Evolutionary conservation across 2,113 vertebrate species (phyloP).

Genomic region (Crypturellus undulatus): DNA sequence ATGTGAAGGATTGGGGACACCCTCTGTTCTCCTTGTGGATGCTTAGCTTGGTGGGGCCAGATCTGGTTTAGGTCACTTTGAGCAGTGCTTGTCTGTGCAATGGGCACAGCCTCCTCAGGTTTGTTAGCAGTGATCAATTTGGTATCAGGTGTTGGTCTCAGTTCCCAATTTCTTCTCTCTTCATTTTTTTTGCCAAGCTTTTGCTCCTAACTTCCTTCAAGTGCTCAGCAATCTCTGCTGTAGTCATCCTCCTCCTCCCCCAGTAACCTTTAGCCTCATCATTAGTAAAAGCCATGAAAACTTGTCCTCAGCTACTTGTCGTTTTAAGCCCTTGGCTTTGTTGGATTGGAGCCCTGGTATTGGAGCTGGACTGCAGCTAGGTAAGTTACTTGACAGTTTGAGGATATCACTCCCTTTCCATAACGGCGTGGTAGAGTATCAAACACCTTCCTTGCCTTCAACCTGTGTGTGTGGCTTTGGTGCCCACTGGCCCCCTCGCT

Average conservation of each 20-base stretch:
- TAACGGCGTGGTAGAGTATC: neutral
- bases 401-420: neutral
- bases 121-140: neutral
- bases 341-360: neutral
- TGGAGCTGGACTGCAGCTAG: neutral
- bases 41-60: neutral
- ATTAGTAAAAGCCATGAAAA: neutral
- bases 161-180: neutral
- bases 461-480: neutral
- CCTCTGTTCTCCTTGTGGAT: neutral
- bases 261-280: neutral
- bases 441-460: neutral
- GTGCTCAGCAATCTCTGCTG: neutral
- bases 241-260: neutral
- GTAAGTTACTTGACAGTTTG: neutral
- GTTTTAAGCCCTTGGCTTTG: neutral
- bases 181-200: neutral
- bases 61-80: no score
- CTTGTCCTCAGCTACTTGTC: neutral
- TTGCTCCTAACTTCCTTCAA: neutral
- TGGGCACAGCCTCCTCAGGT: rapidly evolving
- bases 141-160: neutral
- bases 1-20: neutral
- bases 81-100: neutral
- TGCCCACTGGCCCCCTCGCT: rapidly evolving